These are phyloP conservation scores for Alviniconcha strummeri DNA, from an alignment of 2,888 invertebrate genomes.

Conservation along the genomic window DNA sequence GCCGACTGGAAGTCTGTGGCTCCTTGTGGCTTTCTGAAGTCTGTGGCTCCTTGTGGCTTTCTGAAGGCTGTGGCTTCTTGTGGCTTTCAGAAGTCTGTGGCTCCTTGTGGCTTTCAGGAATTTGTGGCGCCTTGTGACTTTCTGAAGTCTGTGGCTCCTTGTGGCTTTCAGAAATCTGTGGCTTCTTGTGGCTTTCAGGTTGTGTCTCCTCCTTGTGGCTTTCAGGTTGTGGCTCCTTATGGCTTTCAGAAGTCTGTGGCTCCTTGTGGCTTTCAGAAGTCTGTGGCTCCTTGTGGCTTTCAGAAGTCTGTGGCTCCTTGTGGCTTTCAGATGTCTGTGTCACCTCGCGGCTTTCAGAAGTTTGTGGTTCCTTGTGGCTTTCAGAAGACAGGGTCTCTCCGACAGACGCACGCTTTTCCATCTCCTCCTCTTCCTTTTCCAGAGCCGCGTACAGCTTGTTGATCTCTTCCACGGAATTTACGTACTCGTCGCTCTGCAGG, in stretches of 20 bases:
- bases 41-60: no score
- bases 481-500: conserved; percentile 10
- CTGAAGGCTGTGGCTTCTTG: background rate
- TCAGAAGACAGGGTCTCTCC: background rate
- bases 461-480: conserved; percentile 13
- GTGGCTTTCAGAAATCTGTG: no score
- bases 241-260: background rate
- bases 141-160: no score
- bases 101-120: background rate
- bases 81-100: no score
- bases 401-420: background rate
- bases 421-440: conserved; percentile 24
- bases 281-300: no score
- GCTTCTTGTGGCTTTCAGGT: no score
- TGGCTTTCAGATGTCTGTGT: no score
- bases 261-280: no score
- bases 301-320: no score
- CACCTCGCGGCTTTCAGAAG: no score
- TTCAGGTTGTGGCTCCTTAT: background rate
- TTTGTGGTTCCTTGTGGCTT: no score
- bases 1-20: background rate
- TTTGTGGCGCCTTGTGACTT: no score
- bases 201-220: background rate
- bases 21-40: background rate
- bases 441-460: conserved; percentile 22